Evolutionary conservation across 2,888 invertebrate genomes (phyloP).

Genomic region (Plemyria rubiginata): DNA sequence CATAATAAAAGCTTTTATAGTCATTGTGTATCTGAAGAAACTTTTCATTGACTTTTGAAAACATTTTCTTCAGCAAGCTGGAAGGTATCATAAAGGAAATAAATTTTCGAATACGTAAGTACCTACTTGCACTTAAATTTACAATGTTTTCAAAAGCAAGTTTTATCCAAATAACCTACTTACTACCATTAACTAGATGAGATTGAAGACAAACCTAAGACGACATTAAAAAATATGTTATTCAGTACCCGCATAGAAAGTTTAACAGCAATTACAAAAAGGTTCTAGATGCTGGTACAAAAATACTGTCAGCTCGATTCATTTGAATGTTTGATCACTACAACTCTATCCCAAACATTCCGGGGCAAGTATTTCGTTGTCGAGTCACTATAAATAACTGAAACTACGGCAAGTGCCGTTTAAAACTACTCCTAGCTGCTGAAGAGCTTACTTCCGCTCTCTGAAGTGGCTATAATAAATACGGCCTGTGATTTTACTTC

Average conservation of each 20-base stretch:
- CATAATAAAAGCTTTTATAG: slow-evolving; percentile 36
- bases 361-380: slow-evolving; percentile 47
- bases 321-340: slow-evolving; percentile 21
- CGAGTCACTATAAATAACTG: slow-evolving; percentile 52
- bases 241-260: no score
- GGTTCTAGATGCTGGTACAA: background rate
- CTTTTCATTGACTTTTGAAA: slow-evolving; percentile 29
- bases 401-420: slow-evolving; percentile 53
- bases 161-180: no score
- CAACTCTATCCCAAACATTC: slow-evolving; percentile 39
- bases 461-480: slow-evolving; percentile 62
- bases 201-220: no score
- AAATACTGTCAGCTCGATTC: slow-evolving; percentile 2
- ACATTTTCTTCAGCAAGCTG: slow-evolving; percentile 15
- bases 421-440: slow-evolving; percentile 55
- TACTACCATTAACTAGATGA: no score
- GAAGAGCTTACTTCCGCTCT: slow-evolving; percentile 61
- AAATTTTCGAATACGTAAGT: background rate
- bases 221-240: no score
- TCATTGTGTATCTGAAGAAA: slow-evolving; percentile 28
- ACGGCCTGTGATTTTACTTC: slow-evolving; percentile 54
- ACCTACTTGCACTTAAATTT: background rate
- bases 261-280: no score
- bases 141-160: no score
- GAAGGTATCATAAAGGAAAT: slow-evolving; percentile 1